Evolutionary conservation across 2,113 vertebrate species (phyloP).

Genomic region (Papio anubis): DNA sequence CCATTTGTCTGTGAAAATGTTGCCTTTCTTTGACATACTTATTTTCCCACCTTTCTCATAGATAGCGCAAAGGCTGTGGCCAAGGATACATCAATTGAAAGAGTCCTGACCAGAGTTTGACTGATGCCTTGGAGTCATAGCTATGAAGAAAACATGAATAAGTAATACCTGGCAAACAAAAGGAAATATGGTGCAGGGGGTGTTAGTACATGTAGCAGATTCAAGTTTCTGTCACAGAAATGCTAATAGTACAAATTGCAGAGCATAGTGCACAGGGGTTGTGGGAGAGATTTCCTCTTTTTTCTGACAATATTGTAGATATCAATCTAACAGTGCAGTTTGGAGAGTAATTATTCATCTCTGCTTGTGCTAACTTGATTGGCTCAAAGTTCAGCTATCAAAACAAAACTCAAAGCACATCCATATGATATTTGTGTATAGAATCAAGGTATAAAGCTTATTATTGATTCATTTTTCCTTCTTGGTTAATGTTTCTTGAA

Average conservation of each 20-base stretch:
- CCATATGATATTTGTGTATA: neutral
- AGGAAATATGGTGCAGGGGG: fast-evolving
- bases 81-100: neutral
- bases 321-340: neutral
- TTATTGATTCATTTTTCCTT: neutral
- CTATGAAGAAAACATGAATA: neutral
- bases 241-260: neutral
- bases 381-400: neutral
- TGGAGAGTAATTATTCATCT: neutral
- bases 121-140: neutral
- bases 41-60: neutral
- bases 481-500: neutral
- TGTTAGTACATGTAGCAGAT: neutral
- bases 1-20: neutral
- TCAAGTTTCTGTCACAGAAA: neutral
- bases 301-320: neutral
- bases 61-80: neutral
- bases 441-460: neutral
- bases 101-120: neutral
- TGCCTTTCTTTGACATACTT: neutral
- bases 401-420: neutral
- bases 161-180: neutral
- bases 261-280: neutral
- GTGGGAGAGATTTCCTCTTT: neutral
- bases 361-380: neutral